Evolutionary conservation across 2,113 vertebrate genomes (phyloP).

Genomic region (Sminthopsis crassicaudata): DNA sequence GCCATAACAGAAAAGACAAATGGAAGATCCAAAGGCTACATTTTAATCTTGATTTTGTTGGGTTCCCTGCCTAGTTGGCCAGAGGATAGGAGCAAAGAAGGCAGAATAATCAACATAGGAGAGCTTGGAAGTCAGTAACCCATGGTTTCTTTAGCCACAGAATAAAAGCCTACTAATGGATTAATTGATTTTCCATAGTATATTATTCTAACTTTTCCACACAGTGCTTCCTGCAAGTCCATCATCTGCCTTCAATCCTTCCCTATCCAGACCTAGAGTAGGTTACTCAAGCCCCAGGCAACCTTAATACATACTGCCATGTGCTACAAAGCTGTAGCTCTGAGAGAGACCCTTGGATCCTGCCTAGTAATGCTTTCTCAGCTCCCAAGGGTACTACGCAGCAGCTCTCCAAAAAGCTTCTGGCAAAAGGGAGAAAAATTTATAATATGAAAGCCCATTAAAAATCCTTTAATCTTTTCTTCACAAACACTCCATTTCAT

Average conservation of each 20-base stretch:
- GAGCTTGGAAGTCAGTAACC: neutral
- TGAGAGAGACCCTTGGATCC: neutral
- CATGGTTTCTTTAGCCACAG: neutral
- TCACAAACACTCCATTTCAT: conserved; percentile 60
- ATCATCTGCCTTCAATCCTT: neutral
- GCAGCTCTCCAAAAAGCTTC: conserved; percentile 52
- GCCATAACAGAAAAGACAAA: neutral
- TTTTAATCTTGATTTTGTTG: neutral
- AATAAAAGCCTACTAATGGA: neutral
- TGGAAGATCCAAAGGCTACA: neutral
- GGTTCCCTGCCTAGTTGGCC: neutral
- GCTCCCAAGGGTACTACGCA: conserved; percentile 43
- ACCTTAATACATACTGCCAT: neutral
- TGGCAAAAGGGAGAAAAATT: conserved; percentile 47
- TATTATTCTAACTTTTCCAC: neutral
- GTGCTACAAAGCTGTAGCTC: conserved; percentile 19
- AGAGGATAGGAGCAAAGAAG: neutral
- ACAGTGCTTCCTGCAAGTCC: neutral
- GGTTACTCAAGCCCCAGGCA: neutral
- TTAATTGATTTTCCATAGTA: neutral
- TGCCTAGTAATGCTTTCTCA: conserved; percentile 1
- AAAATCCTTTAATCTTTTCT: conserved; percentile 62
- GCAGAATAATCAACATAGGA: neutral
- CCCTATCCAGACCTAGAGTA: neutral
- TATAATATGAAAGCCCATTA: conserved; percentile 64